phyloP scores from a whole-genome alignment of 2,113 vertebrate species.

The Chlorodrepanis virens region DNA sequence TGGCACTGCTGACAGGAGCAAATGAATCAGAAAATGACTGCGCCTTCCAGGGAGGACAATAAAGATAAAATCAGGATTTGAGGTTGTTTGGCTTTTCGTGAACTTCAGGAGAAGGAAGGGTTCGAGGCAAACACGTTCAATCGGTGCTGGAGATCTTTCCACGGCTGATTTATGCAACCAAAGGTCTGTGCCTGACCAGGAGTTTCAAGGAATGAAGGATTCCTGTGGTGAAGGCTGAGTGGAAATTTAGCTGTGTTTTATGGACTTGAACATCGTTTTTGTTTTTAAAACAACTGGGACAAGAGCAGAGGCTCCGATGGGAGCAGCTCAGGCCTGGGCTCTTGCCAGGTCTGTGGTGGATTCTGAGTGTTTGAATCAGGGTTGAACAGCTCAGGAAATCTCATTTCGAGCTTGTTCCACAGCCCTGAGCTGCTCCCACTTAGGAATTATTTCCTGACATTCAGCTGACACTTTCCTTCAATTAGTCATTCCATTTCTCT shows the following conservation, averaged over 20 bases:
- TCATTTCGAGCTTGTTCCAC: background rate
- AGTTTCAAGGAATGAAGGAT: background rate
- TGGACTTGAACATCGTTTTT: background rate
- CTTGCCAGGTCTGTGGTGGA: background rate
- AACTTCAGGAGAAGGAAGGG: background rate
- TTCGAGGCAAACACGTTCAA: background rate
- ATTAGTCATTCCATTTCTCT: conserved; percentile 26
- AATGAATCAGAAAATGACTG: background rate
- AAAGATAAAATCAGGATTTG: background rate
- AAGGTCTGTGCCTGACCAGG: background rate
- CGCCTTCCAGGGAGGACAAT: background rate
- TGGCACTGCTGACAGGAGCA: background rate
- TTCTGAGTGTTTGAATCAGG: background rate
- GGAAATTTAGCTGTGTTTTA: background rate
- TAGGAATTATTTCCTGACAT: conserved; percentile 46
- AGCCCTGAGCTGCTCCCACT: background rate
- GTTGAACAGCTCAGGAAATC: conserved; percentile 3
- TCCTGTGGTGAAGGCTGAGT: background rate
- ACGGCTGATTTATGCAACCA: background rate
- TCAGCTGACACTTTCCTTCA: conserved; percentile 33
- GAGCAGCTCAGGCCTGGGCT: background rate
- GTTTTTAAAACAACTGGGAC: background rate
- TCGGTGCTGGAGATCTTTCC: background rate
- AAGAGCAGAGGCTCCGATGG: background rate
- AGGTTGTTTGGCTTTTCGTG: background rate